Base-by-base conservation (phyloP, 2,113 vertebrate species). In the Pristiophorus japonicus region DNA sequence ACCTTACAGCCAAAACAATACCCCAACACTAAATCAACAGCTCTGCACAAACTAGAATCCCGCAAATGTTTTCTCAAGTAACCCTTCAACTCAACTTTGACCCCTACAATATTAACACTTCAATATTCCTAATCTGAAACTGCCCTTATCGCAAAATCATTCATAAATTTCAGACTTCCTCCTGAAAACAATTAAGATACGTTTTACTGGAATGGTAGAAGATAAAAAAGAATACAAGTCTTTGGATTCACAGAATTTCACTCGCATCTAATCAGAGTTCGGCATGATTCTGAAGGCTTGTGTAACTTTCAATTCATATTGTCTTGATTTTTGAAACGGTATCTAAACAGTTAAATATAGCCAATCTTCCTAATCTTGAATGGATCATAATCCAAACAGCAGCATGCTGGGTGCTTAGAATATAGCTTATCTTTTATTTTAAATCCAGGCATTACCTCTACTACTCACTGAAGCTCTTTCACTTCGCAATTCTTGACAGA, bases 1-100 rank as follows among this genome's bases (percentile, higher is more conserved):
- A 92, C 34, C 20, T 92, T 92, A 92, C 88, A 63, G 88, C 24
- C 88, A 92, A 92, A 63, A 92, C 59, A 92, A 92, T 92, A 10
- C n/a, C 16, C 59, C 55, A 65, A n/a, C 59, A 63, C 88, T 62
- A 59, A 55, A 88, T n/a, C 85, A 91, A 91, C 30, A 62, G 88
- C 34, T 62, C 88, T 91, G 55, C 88, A 92, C 59, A 92, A 91
- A 92, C 59, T n/a, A 92, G 34, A 63, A 63, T 92, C n/a, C 59
- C n/a, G 16, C 45, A 88, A 65, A 91, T 38, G n/a, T 92, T 92
- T 92, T 90, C 47, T 59, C 47, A 59, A 59, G 11, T 59, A 34
- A 90, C 51, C 27, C 85, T 81, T 81, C 78, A 81, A 81, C 27
- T 59, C 27, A 90, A 59, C 20, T 63, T 63, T 38, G 85, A 63